Evolutionary conservation across 1,140 invertebrate species (phyloP), one percentile per base, ranked within the genome.

Genomic region (Venturia canescens): DNA sequence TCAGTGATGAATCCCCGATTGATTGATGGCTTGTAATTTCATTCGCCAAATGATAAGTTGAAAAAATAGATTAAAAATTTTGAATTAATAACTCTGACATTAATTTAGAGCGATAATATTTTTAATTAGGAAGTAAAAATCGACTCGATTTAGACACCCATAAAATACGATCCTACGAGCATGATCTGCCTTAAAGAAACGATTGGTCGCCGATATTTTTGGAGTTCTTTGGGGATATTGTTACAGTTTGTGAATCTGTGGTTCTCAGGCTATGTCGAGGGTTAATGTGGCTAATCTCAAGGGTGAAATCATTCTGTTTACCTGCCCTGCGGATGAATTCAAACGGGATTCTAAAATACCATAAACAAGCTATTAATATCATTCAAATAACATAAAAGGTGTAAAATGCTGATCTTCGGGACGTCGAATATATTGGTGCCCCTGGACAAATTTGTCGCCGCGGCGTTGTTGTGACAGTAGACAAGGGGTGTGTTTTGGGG

Each of bases 401-500:
- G 60, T 63, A 31, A 76, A 76, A 76, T 53, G 50, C 21, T 63
- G 18, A 77, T 27, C 23, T 27, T 50, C 44, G 53, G n/a, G n/a
- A 34, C 21, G 70, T 48, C 48, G 60, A 78, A 29, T 27, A 53
- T 18, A 50, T 44, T 29, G 27, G 18, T 38, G 31, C 9, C 34
- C 60, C 69, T 31, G 69, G 9, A 48, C n/a, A 53, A 48, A 69
- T 44, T 48, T 75, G 71, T 80, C 63, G 66, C 50, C 38, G 71
- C 29, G n/a, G 34, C 57, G 26, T 60, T 88, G 87, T 88, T 88
- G 87, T 88, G 86, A 88, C 87, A 88, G 75, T 79, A 82, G 86
- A 84, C 79, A 53, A 80, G 87, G 87, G 78, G 60, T 63, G 72
- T 86, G 81, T 84, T 88, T 86, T 85, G 85, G 86, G 86, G 83